Evolutionary conservation across 2,888 invertebrate species (phyloP), one percentile per base, ranked within the genome.

Genomic region (Teleiodes luculella): DNA sequence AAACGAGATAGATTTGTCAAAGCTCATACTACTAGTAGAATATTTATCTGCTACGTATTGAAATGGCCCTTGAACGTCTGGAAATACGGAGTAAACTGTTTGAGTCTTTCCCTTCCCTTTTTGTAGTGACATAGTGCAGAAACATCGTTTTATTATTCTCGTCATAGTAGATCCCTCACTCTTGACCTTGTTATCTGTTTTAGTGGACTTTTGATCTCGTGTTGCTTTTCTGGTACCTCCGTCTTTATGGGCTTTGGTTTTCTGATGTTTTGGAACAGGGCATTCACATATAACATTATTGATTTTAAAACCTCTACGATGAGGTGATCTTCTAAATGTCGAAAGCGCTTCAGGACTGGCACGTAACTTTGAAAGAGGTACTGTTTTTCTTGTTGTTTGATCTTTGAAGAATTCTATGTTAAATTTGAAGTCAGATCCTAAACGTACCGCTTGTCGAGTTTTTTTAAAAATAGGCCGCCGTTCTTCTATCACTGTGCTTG

Each of bases 361-460:
- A 3, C 1, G 18, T 39, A 7, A 16, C 18, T 14, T 14, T 13
- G 11, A 10, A n/a, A 43, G 3, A 24, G 20, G 24, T 28, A 20
- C 43, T 20, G n/a, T 10, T 43, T 43, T 43, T 24, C 11, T 18
- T 10, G 11, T 24, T n/a, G 20, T 20, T 43, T 43, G 20, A 24
- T 43, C 43, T 24, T 28, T 43, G n/a, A 43, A 43, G 11, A 43
- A 24, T 24, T 43, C 43, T 11, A 43, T 28, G 20, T 43, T 43
- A 6, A 43, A 20, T 43, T 43, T 43, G n/a, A 43, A 43, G n/a
- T 43, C 24, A n/a, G 43, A 43, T n/a, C 43, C 43, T 28, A 43
- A 20, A 43, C 53, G 57, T 18, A 13, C 50, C 7, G 45, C 51
- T 54, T 60, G 61, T 16, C 28, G 13, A 10, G 48, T 46, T 18